Evolutionary conservation across 2,888 invertebrate genomes (phyloP), one percentile per base, ranked within the genome.

Genomic region (Portevinia maculata): DNA sequence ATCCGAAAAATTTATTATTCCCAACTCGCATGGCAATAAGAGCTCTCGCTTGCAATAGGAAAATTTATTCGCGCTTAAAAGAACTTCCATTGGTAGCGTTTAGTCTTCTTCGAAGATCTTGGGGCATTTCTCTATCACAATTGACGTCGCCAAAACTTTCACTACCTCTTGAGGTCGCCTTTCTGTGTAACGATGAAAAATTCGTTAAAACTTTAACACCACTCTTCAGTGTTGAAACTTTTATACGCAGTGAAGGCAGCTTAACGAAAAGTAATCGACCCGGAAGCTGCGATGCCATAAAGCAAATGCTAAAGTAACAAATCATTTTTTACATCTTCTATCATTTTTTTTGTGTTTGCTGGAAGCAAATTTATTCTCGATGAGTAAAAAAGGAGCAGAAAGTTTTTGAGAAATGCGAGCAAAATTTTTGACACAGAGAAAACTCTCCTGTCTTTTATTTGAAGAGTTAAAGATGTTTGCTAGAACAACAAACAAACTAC

Each of bases 281-380:
- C 53, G 53, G 32, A 65, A 65, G 41, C 53, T 19, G 34, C 37
- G 19, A 39, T 17, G 60, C 37, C 75, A 60, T 39, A 67, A 59
- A 52, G 44, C 74, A 60, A 53, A 60, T 30, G 46, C 37, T 15
- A 60, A 17, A 24, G 46, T 70, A 62, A 55, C 76, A 70, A 76
- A 70, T 62, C 62, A 55, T 70, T 76, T 76, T 55, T 32, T 37
- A n/a, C n/a, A n/a, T n/a, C 13, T 37, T 13, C 2, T 32, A 9
- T 28, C 7, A 0, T 28, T 28, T 28, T 4, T 28, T 7, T 28
- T 28, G 48, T 39, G 46, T 74, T 74, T 60, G 52, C 24, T 24
- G 24, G 24, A 24, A 24, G 24, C 2, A 24, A 24, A 41, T 28
- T 34, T 32, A 24, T 46, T 44, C 55, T 21, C 11, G 28, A 6